Base-by-base conservation (phyloP, 2,797 vertebrate species). In the Coranthus polyacanthus region DNA sequence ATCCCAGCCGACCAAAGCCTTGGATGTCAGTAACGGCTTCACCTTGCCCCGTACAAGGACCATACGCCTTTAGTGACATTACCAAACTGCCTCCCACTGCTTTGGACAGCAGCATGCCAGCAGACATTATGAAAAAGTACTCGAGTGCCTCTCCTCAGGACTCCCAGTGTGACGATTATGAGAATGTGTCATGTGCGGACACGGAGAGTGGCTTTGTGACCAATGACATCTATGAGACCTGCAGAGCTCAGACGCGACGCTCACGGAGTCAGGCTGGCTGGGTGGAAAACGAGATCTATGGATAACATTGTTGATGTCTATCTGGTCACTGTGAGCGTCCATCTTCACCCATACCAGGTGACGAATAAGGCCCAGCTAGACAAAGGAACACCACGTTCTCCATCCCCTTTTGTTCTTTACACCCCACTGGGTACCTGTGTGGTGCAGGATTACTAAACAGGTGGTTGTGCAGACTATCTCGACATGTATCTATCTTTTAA, bases 171-270 rank as follows among this genome's bases (percentile, higher is more conserved):
- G 90, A 91, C 15, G 95, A 96, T 38, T 95, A 95, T 13, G 93
- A 94, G 70, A 94, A 95, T 2, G 79, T 94, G 34, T 83, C 87
- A 1, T 85, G 83, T 69, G 84, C 84, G 0, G 60, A 88, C 20
- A 91, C 89, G 0, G 93, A 92, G 70, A 96, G 94, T 0, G 96
- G 95, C 60, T 99, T 98, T 70, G 96, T 99, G 66, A 97, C 94
- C 74, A 99, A 98, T 16, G 97, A 97, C 79, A 96, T 98, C 58
- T 99, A 98, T 9, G 97, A 98, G 86, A 92, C 93, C 65, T 96
- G 94, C 49, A 89, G 44, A 66, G 64, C 81, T 72, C 89, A 26
- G 13, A 80, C 79, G 16, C 91, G 85, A 26, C 92, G 71, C 59
- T 87, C 83, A 88, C 78, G 83, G 52, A 29, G 67, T 53, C 95